Evolutionary conservation across 2,113 vertebrate species (phyloP), one percentile per base, ranked within the genome.

Genomic region (Leptobrachium ailaonicum): DNA sequence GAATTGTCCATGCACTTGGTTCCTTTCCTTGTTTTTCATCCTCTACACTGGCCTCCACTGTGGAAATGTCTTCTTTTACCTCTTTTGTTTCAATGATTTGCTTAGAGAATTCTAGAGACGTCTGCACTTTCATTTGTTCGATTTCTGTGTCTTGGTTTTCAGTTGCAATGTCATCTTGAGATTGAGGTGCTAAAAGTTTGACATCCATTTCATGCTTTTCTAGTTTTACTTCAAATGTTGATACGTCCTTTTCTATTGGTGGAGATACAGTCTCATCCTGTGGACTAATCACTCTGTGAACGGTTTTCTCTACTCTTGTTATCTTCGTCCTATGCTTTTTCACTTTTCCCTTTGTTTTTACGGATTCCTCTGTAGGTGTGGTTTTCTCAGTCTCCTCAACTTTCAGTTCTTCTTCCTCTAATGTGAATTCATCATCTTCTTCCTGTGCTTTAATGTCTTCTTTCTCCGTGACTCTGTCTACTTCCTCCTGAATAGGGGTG

Each of bases 301-400:
- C 47, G 1, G 32, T 71, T 41, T 71, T 71, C 11, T 40, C 70
- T 41, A 75, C 20, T 4, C 67, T 76, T 67, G 63, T 66, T 66
- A 67, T 44, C 20, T 54, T 41, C 64, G 67, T 66, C 12, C 32
- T 66, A 9, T 66, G 74, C 45, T n/a, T 76, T 76, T 67, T 76
- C 1, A 12, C 40, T 76, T 76, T 67, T 5, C 44, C 47, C 40
- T 76, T 66, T 66, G 7, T 6, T 54, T 67, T 12, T n/a, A n/a
- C n/a, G 4, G 3, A 2, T 42, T 66, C 62, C 41, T 66, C 43
- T n/a, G 45, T 10, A 41, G 62, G 42, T 3, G 62, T 10, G 41
- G 41, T 2, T 13, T 60, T 47, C 2, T 75, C 63, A 20, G 32
- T 44, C 20, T 12, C n/a, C 45, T 53, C 7, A 40, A 42, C 2